Conservation (phyloP, 2,113 vertebrate genomes). For the Chamaea fasciata region DNA sequence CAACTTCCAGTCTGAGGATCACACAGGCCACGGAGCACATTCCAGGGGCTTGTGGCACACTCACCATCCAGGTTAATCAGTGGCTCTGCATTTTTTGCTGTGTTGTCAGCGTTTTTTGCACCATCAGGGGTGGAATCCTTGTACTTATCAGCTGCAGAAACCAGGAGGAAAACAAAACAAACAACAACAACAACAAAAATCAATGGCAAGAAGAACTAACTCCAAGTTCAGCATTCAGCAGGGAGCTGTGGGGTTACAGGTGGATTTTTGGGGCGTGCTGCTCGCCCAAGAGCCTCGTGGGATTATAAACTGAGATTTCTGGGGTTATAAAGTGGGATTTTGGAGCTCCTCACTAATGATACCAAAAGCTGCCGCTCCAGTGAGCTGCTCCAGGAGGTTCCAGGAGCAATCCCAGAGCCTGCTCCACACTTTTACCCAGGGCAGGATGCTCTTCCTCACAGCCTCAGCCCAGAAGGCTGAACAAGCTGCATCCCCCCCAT, state of each 20-base stretch:
- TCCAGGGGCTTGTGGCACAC: neutral
- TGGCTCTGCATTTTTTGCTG: constrained; percentile 81
- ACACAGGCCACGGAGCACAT: neutral
- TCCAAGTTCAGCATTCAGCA: fast-evolving
- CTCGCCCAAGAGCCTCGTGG: neutral
- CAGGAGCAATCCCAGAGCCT: neutral
- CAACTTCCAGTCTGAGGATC: fast-evolving
- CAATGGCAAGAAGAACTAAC: fast-evolving
- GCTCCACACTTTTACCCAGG: fast-evolving
- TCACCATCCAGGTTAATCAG: constrained; percentile 92
- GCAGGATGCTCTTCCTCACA: neutral
- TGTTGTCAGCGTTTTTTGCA: constrained; percentile 72
- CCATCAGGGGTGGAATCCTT: constrained; percentile 82
- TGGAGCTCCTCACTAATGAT: neutral
- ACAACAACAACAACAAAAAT: fast-evolving
- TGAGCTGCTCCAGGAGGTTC: neutral
- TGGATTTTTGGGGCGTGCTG: neutral
- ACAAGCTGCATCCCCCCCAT: neutral
- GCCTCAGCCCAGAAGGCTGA: neutral
- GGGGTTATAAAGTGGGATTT: fast-evolving
- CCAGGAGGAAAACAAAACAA: neutral
- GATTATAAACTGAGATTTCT: neutral
- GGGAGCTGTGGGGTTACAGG: neutral
- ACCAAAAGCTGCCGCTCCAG: neutral
- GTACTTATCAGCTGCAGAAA: constrained; percentile 89